Conservation (phyloP, 2,113 vertebrate species). For the Nycticryphes semicollaris region DNA sequence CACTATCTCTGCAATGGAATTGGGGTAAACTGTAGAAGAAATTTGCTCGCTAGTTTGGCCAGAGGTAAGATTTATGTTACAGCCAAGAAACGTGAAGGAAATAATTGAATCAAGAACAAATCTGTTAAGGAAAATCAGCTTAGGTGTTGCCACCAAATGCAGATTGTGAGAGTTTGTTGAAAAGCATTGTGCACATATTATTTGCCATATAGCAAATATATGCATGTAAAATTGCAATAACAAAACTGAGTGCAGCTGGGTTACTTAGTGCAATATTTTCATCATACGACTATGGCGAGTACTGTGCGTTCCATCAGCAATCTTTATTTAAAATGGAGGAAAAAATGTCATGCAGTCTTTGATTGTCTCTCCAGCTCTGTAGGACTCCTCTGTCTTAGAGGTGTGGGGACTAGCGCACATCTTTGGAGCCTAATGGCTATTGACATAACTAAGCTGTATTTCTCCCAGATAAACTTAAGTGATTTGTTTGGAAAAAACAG, state of each 20-base stretch:
- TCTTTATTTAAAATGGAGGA: neutral
- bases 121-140: neutral
- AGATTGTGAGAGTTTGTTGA: neutral
- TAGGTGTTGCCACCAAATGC: neutral
- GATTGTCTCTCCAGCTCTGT: neutral
- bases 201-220: neutral
- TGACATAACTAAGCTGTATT: neutral
- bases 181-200: rapidly evolving
- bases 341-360: neutral
- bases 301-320: neutral
- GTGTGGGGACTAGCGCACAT: neutral
- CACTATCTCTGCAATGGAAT: neutral
- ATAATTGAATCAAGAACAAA: neutral
- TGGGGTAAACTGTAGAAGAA: neutral
- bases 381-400: neutral
- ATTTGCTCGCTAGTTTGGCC: neutral
- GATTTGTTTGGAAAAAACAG: neutral
- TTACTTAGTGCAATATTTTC: neutral
- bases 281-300: neutral
- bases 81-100: neutral
- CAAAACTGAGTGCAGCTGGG: neutral
- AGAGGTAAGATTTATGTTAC: neutral
- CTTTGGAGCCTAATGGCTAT: neutral
- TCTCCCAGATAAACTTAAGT: neutral
- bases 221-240: neutral